Base-by-base conservation (phyloP, 2,888 invertebrate genomes). In the Cylloceria caligata region DNA sequence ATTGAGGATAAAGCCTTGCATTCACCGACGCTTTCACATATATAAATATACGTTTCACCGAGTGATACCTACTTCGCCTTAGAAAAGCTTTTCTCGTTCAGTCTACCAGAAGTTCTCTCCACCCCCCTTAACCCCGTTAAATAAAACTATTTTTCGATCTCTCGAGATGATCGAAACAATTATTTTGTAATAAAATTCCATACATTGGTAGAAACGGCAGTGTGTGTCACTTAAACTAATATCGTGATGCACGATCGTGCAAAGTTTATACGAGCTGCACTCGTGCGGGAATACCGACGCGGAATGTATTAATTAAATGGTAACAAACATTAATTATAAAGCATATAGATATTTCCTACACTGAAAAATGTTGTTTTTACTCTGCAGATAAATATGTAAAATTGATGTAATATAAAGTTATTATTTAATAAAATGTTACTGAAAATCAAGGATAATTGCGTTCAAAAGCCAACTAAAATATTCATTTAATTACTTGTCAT, bases 1-100 rank as follows among this genome's bases (percentile, higher is more conserved):
- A 76, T 68, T 67, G 68, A 57, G 72, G 79, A 80, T 83, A 83
- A 83, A 72, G 72, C 80, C 76, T 72, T 45, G 72, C 72, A 80
- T 83, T 76, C 82, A 80, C 62, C 55, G 75, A 76, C 72, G 16
- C 16, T 19, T 34, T 49, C 73, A 49, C 52, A 57, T 30, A 55
- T n/a, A n/a, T n/a, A n/a, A n/a, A n/a, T n/a, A n/a, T 74, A 69
- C 62, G 52, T 42, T 78, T 60, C 27, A 69, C 45, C 68, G 65
- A 71, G 72, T 72, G 79, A 67, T 39, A 75, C 45, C 64, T 73
- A 62, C 30, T 16, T 9, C 67, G 60, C 75, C 62, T 75, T 72
- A 68, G 36, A 27, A 52, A 71, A 79, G 75, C 75, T 69, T 60
- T 57, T 71, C 21, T 45, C 69, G 39, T 73, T 83, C 79, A 47